Conservation (phyloP, 2,888 invertebrate genomes). For the Laothoe populi region DNA sequence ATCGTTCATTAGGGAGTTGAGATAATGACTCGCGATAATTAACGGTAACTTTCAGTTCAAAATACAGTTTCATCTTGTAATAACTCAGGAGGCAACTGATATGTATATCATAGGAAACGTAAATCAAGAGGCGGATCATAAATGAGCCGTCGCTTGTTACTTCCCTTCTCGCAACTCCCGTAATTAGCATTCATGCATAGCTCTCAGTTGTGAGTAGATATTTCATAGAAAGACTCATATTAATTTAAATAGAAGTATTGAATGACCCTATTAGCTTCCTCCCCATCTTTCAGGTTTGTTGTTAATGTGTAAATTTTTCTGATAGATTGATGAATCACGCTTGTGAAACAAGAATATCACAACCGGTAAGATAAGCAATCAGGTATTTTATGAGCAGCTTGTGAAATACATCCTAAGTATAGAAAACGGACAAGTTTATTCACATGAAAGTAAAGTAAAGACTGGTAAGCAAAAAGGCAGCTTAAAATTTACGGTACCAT, state of each 20-base stretch:
- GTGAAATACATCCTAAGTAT: too few species aligned
- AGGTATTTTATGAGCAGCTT: too few species aligned
- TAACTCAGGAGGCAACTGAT: slow-evolving; percentile 7
- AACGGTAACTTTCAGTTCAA: slow-evolving; percentile 1
- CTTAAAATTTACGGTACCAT: too few species aligned
- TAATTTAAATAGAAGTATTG: background rate
- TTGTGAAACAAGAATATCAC: too few species aligned
- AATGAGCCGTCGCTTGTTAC: slow-evolving; percentile 13
- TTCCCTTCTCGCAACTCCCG: slow-evolving; percentile 1
- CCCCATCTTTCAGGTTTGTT: background rate
- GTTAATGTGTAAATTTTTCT: too few species aligned
- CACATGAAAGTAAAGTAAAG: too few species aligned
- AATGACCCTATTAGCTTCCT: too few species aligned
- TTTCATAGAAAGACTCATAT: slow-evolving; percentile 1
- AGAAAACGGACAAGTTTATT: too few species aligned
- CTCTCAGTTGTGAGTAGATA: background rate
- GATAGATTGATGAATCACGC: too few species aligned
- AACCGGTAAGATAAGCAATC: too few species aligned
- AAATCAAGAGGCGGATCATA: slow-evolving; percentile 17
- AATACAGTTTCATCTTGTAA: slow-evolving; percentile 15
- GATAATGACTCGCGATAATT: slow-evolving; percentile 14
- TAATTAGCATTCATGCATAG: background rate
- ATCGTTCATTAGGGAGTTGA: background rate
- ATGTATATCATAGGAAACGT: slow-evolving; percentile 18
- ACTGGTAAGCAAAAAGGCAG: too few species aligned